Base-by-base conservation (phyloP, 2,797 vertebrate genomes). In the Malacoraja senta region DNA sequence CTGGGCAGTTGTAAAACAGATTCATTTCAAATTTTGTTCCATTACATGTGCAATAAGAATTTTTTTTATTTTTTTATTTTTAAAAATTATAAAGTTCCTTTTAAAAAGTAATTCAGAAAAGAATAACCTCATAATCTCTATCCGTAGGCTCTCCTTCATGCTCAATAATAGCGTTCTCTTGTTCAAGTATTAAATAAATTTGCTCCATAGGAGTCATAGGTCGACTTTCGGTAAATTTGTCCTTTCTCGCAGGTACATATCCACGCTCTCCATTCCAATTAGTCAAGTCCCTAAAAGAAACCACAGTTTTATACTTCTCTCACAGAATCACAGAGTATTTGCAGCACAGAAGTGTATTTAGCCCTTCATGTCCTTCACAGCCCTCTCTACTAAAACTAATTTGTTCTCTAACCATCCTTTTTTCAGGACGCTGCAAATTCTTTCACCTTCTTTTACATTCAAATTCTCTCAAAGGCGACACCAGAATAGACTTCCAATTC, bases 191-290 rank as follows among this genome's bases (percentile, higher is more conserved):
- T 72, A 97, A 92, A 93, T 95, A 93, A 83, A 98, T 96, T 94
- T 99, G 98, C 93, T 98, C 95, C 83, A 96, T 94, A 86, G 98
- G 98, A 93, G 96, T 97, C 95, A 97, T 81, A 0, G 98, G 97
- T 0, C 94, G 94, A 93, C 95, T 96, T 92, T 93, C 95, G 71
- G 95, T 93, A 58, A 76, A 76, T 15, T 53, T 71, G 19, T 29
- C 1, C 2, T 3, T 1, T 94, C 0, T 44, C 26, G 29, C 26
- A 93, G n/a, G 78, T 15, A 19, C 77, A 44, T 19, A 26, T n/a
- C 3, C 29, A 79, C 65, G 44, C 29, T 93, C 94, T 79, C 35
- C 8, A 74, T 77, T 93, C 38, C 76, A 44, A 21, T 35, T 26
- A 17, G 2, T 71, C 44, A 63, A 76, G 35, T 26, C 76, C 4